Conservation (phyloP, 2,797 vertebrate genomes). For the Harpia harpyja region DNA sequence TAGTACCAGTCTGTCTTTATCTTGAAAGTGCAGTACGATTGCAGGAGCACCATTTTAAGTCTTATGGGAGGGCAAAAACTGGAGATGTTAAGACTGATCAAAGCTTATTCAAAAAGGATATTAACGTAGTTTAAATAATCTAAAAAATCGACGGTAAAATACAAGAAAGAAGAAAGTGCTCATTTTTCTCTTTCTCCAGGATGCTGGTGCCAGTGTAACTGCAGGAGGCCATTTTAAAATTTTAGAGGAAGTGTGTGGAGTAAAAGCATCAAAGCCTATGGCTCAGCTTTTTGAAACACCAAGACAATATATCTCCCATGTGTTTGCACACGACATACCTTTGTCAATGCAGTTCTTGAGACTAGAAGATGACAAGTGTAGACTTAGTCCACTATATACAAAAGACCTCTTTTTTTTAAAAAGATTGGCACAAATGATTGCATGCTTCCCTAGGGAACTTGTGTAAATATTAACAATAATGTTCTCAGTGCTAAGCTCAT, state of each 20-base stretch:
- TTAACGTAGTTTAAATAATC: neutral
- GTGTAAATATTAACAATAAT: neutral
- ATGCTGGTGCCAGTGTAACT: neutral
- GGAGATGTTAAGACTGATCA: neutral
- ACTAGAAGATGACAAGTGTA: neutral
- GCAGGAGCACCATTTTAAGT: neutral
- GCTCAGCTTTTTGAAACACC: neutral
- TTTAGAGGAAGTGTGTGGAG: neutral
- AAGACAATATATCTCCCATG: neutral
- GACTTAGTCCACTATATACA: neutral
- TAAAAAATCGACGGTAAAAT: neutral
- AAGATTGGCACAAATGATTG: neutral
- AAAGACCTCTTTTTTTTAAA: neutral
- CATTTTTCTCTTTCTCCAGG: neutral
- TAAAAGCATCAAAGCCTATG: neutral
- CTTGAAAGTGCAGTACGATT: neutral
- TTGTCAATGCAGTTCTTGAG: neutral
- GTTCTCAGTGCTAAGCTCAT: neutral
- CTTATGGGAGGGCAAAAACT: neutral
- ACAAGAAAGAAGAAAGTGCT: neutral
- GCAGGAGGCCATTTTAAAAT: neutral
- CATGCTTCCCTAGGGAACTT: neutral
- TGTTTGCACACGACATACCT: neutral
- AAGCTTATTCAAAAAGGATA: neutral
- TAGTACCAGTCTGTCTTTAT: neutral